Percentiles rank a stretch among this genome's conserved stretches.
Conservation (phyloP, 2,797 vertebrate genomes). For the Cyprinodon diabolis region DNA sequence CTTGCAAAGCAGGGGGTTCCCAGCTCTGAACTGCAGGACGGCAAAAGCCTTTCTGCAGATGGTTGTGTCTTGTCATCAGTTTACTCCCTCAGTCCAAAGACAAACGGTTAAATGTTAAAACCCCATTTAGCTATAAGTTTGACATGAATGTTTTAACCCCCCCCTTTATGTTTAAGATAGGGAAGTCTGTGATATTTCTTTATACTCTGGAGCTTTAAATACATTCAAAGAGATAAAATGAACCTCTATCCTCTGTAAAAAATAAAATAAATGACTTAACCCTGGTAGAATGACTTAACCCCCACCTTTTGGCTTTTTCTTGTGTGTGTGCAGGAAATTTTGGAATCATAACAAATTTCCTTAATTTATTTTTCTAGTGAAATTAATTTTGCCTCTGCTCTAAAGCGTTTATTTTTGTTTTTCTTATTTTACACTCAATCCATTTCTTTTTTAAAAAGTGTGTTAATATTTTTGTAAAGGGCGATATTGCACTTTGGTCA, state of each 20-base stretch:
- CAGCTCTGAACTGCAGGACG: neutral
- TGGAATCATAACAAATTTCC: constrained; percentile 20
- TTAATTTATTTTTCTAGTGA: constrained; percentile 31
- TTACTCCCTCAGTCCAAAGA: constrained; percentile 17
- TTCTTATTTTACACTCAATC: constrained; percentile 44
- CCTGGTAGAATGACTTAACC: constrained; percentile 3
- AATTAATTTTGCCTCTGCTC: constrained; percentile 26
- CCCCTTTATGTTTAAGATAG: neutral
- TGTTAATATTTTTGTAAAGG: constrained; percentile 55
- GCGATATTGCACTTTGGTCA: constrained; percentile 65
- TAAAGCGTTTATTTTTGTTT: constrained; percentile 27
- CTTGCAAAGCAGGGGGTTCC: neutral
- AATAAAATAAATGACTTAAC: too few species aligned
- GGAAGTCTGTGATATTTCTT: neutral
- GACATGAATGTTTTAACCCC: neutral
- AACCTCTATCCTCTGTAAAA: constrained; percentile 8
- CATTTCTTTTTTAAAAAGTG: constrained; percentile 27
- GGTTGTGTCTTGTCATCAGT: neutral
- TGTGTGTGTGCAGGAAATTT: constrained; percentile 20
- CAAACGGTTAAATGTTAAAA: neutral
- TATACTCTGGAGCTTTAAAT: constrained; percentile 26
- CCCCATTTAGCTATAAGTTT: neutral
- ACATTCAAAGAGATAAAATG: constrained; percentile 28
- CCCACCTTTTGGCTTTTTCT: neutral
- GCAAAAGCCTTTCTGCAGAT: neutral